Base-by-base conservation (phyloP, 2,113 vertebrate species). In the Carassius carassius region DNA sequence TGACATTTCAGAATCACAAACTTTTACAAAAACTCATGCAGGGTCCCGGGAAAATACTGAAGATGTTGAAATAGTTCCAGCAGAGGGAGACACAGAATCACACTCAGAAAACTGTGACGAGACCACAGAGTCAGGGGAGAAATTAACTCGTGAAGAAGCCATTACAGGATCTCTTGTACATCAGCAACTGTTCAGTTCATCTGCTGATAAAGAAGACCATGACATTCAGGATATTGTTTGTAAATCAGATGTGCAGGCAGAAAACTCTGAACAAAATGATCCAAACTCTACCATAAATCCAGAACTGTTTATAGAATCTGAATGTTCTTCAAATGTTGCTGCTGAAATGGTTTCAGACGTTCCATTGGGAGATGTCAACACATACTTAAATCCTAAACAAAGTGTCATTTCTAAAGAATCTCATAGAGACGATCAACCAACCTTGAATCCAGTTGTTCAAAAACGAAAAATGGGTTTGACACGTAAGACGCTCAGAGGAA, bases 381-480 rank as follows among this genome's bases (percentile, higher is more conserved):
- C 44, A 12, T 23, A 37, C 10, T 21, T 47, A 54, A 3, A 11
- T 23, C 23, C 37, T 63, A 73, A 76, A 32, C 56, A 77, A 47
- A 51, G 7, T 5, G 58, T 44, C 41, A 51, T 21, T 49, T 19
- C 21, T 49, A 17, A 76, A 10, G 41, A 56, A 32, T 23, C 60
- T 67, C 63, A 69, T 3, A 17, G 32, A 78, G 32, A 32, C 32
- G 41, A 51, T 51, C 25, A 49, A 51, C 4, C 17, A 49, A 69
- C 69, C 17, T 32, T 32, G 5, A 81, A 21, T 81, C 17, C 44
- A 21, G 62, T 14, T 67, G 44, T 51, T 49, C 41, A 67, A 6
- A 81, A 51, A 4, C 23, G 78, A 21, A 81, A 81, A 67, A 67
- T 81, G 62, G 78, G 78, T 0, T 81, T 62, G 32, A 67, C 78